Evolutionary conservation across 2,888 invertebrate species (phyloP).

Genomic region (Drosophila paracracens): DNA sequence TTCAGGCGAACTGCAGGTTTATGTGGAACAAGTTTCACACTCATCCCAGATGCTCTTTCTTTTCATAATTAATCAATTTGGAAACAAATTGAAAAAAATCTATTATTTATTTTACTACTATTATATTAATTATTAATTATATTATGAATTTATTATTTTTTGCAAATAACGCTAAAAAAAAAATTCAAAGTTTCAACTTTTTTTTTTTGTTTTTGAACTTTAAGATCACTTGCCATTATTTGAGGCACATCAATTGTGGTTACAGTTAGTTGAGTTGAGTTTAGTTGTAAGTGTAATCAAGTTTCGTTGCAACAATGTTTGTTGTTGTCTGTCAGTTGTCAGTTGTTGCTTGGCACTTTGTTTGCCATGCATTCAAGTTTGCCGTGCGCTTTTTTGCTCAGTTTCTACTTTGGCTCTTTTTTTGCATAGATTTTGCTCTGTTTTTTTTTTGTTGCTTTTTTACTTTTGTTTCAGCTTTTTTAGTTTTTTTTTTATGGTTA

Average conservation of each 20-base stretch:
- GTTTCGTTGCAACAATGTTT: conserved; percentile 9
- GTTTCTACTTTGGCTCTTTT: conserved; percentile 39
- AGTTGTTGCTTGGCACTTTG: conserved; percentile 25
- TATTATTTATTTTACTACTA: no score
- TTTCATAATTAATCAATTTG: not conserved
- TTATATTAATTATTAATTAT: no score
- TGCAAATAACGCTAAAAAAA: no score
- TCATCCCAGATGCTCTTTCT: conserved; percentile 10
- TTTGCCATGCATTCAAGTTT: conserved; percentile 55
- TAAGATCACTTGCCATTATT: not conserved
- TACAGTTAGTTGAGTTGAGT: not conserved
- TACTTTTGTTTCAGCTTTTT: conserved; percentile 12
- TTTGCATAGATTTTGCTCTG: conserved; percentile 21
- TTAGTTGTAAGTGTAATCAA: conserved; percentile 15
- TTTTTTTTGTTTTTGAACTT: no score
- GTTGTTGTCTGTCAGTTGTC: conserved; percentile 11
- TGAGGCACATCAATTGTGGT: not conserved
- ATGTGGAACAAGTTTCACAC: not conserved
- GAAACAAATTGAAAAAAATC: not conserved
- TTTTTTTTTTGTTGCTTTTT: not conserved
- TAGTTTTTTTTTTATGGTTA: conserved; percentile 12
- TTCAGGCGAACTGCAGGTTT: not conserved
- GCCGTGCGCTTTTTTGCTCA: conserved; percentile 30
- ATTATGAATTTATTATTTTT: no score
- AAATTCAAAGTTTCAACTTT: no score